Evolutionary conservation across 2,113 vertebrate species (phyloP).

Genomic region (Myotis lucifugus): DNA sequence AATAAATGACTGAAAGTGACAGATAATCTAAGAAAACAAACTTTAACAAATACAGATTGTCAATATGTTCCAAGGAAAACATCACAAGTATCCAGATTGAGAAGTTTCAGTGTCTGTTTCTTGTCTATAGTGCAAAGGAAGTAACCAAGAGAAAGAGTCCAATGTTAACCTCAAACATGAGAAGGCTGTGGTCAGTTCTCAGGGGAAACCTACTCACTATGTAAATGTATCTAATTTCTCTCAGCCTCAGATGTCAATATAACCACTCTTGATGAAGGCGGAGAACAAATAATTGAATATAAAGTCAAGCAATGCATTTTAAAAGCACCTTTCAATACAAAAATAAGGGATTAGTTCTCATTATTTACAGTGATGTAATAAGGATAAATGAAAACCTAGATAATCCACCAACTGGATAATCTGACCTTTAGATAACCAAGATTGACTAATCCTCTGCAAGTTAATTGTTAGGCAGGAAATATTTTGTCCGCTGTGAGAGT

Average conservation of each 20-base stretch:
- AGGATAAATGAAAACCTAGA: background rate
- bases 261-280: background rate
- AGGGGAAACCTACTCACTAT: background rate
- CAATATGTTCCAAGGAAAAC: accelerated
- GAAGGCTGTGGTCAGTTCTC: background rate
- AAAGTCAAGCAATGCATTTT: accelerated
- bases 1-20: accelerated
- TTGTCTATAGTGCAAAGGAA: background rate
- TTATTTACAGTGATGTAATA: background rate
- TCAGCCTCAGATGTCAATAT: background rate
- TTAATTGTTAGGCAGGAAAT: background rate
- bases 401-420: background rate
- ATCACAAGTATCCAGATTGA: accelerated
- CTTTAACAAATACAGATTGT: background rate
- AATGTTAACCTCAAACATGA: accelerated
- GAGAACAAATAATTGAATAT: too few species aligned
- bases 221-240: background rate
- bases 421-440: background rate
- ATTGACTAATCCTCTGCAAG: background rate
- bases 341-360: background rate
- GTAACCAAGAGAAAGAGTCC: too few species aligned
- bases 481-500: background rate
- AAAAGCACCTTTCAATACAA: too few species aligned
- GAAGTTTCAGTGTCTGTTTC: background rate
- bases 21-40: background rate